Evolutionary conservation across 92 coral and sea anemone genomes (phyloP).

Genomic region (Phenganax subtilis): DNA sequence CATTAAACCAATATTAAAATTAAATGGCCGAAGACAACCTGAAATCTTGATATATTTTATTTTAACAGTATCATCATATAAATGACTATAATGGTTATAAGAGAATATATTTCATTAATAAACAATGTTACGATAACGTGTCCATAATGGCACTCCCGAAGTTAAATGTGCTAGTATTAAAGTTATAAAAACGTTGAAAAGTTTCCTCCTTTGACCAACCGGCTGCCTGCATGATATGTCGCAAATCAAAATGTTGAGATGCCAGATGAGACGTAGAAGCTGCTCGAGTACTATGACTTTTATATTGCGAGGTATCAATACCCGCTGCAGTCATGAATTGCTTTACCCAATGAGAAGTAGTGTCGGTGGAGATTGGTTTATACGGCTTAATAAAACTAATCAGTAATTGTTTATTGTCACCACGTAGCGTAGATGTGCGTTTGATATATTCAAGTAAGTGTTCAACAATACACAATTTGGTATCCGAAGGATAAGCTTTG

Average conservation of each 20-base stretch:
- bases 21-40: no score
- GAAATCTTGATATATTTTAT: no score
- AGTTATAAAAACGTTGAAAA: no score
- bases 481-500: background rate
- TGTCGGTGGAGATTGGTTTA: constrained; percentile 1
- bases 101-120: no score
- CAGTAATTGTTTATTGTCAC: constrained; percentile 8
- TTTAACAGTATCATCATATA: no score
- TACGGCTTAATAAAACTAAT: constrained; percentile 5
- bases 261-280: background rate
- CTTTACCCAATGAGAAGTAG: background rate
- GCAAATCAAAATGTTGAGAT: background rate
- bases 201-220: no score
- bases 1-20: no score
- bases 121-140: no score
- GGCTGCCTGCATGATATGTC: no score
- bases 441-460: background rate
- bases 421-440: background rate
- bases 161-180: no score
- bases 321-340: background rate
- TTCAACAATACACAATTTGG: constrained; percentile 1
- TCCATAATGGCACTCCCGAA: no score
- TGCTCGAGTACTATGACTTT: background rate
- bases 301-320: background rate
- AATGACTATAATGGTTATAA: no score